Evolutionary conservation across 2,888 invertebrate genomes (phyloP).

Genomic region (Drosophila neotestacea): DNA sequence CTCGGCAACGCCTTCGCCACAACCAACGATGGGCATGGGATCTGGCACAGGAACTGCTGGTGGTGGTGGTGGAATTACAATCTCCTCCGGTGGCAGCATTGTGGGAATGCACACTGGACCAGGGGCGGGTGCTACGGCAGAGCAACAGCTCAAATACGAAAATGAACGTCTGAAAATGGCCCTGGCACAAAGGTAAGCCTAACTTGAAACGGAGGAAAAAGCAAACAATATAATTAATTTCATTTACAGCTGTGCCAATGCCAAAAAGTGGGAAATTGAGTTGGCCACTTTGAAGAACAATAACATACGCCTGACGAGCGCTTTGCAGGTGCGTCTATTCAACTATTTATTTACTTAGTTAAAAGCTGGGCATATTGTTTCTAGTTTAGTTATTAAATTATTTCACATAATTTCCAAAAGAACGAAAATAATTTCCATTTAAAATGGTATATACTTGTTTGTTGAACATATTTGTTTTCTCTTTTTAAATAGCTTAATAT

Average conservation of each 20-base stretch:
- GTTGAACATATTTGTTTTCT: no score
- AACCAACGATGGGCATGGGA: slow-evolving; percentile 62
- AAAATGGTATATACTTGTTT: no score
- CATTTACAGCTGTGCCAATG: slow-evolving; percentile 94
- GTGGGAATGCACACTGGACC: slow-evolving; percentile 79
- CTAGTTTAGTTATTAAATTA: no score
- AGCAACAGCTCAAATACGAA: slow-evolving; percentile 97
- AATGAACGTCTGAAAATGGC: slow-evolving; percentile 98
- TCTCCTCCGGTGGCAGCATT: slow-evolving; percentile 78
- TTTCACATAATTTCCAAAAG: no score
- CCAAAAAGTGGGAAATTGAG: slow-evolving; percentile 99
- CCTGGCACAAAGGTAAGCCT: slow-evolving; percentile 93
- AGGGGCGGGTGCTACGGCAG: slow-evolving; percentile 81
- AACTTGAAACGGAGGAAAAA: no score
- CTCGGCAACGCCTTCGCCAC: slow-evolving; percentile 83
- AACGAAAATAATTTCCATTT: no score
- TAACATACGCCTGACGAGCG: slow-evolving; percentile 97
- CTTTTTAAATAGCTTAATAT: no score
- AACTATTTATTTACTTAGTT: neutral
- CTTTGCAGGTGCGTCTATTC: slow-evolving; percentile 89
- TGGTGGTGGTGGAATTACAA: slow-evolving; percentile 61
- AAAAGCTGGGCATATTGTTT: no score
- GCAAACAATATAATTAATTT: neutral
- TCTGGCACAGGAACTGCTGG: slow-evolving; percentile 23
- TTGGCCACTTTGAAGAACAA: slow-evolving; percentile 97